Evolutionary conservation across 1,140 invertebrate genomes (phyloP).

Genomic region (Galleria mellonella): DNA sequence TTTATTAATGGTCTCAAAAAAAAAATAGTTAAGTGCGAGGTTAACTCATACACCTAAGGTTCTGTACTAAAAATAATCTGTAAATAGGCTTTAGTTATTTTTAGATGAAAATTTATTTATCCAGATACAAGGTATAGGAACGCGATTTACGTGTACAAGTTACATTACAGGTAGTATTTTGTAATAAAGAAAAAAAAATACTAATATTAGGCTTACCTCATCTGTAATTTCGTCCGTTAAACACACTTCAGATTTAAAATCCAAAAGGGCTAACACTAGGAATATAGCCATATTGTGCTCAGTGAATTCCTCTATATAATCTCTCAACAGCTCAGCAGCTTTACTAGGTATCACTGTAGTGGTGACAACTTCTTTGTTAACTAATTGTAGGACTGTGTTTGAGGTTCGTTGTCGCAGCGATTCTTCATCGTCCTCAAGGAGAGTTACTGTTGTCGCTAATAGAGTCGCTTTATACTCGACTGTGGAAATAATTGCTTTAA

Average conservation of each 20-base stretch:
- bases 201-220: slow-evolving; percentile 32
- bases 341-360: not conserved
- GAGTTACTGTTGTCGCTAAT: slow-evolving; percentile 30
- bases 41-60: too few species aligned
- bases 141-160: too few species aligned
- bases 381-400: too few species aligned
- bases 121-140: too few species aligned
- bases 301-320: not conserved
- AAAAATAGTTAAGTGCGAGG: too few species aligned
- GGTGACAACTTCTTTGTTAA: not conserved
- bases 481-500: slow-evolving; percentile 20
- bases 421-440: slow-evolving; percentile 47
- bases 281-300: slow-evolving; percentile 10
- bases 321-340: slow-evolving; percentile 11
- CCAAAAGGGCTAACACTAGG: slow-evolving; percentile 30
- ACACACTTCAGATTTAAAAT: slow-evolving; percentile 41
- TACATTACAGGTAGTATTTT: too few species aligned
- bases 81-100: too few species aligned
- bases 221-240: slow-evolving; percentile 35
- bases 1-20: too few species aligned
- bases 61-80: too few species aligned
- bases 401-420: slow-evolving; percentile 15
- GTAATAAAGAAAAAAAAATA: too few species aligned
- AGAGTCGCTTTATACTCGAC: slow-evolving; percentile 39
- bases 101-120: too few species aligned